A percentile compares a stretch with the other conserved stretches of the same genome.
These are phyloP conservation scores for Sebastes diaconus DNA, from an alignment of 2,797 vertebrate genomes.

Conservation along the genomic window DNA sequence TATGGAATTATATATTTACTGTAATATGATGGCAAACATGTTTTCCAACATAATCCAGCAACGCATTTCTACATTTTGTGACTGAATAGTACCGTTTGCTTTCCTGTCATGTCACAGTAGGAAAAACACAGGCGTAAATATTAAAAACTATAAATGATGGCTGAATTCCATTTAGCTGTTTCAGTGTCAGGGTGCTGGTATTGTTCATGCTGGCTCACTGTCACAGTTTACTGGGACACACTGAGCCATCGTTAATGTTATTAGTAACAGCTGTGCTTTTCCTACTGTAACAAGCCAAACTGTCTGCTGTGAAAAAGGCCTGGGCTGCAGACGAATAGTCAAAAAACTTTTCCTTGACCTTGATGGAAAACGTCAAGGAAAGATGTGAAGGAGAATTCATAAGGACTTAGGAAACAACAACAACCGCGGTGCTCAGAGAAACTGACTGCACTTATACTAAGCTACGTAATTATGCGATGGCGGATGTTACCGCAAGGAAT, in stretches of 20 bases:
- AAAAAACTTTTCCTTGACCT: too few species aligned
- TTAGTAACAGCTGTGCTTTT: neutral
- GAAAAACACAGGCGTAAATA: neutral
- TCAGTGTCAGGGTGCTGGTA: neutral
- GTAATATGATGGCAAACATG: neutral
- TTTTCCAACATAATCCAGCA: neutral
- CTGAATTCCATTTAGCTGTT: neutral
- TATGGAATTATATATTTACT: neutral
- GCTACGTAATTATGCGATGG: too few species aligned
- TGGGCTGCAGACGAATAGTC: too few species aligned
- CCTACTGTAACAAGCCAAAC: neutral
- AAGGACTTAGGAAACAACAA: too few species aligned
- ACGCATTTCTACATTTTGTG: neutral
- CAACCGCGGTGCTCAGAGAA: too few species aligned
- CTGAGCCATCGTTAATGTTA: neutral
- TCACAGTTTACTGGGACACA: neutral
- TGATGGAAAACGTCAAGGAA: too few species aligned
- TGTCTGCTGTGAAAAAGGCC: neutral
- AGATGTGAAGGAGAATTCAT: too few species aligned
- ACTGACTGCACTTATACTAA: too few species aligned
- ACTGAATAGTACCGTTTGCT: too few species aligned
- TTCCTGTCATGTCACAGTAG: neutral
- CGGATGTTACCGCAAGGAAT: too few species aligned
- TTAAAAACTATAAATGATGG: accelerated
- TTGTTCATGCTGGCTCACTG: neutral